These are phyloP conservation scores for Cyclopterus lumpus DNA, from an alignment of 2,797 vertebrate species.

Conservation along the genomic window DNA sequence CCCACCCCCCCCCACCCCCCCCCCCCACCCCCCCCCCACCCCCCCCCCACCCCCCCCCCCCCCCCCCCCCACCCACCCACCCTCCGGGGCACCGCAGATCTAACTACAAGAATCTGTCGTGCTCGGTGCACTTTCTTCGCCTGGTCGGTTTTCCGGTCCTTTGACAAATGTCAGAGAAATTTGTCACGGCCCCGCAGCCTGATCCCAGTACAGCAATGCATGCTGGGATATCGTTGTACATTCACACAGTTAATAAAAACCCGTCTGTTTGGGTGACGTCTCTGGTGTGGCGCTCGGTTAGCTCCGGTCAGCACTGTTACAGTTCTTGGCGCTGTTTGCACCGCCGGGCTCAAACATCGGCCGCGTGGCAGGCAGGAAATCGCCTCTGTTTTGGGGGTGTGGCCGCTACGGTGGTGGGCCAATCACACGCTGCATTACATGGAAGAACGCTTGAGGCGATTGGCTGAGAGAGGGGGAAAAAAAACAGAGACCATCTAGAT, in stretches of 20 bases:
- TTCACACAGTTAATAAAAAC: not conserved
- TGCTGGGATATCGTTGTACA: not conserved
- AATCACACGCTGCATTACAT: not conserved
- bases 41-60: conserved; percentile 53
- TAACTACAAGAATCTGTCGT: conserved; percentile 49
- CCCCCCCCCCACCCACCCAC: conserved; percentile 53
- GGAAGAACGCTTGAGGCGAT: not conserved
- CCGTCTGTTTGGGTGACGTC: not conserved
- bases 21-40: conserved; percentile 58
- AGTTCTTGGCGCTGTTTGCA: no score
- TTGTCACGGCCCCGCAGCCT: conserved; percentile 1
- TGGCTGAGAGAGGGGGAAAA: no score
- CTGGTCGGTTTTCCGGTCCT: conserved; percentile 36
- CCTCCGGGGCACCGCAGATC: conserved; percentile 50
- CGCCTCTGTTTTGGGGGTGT: not conserved
- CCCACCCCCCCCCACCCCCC: conserved; percentile 47
- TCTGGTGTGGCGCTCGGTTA: not conserved
- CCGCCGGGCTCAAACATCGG: no score
- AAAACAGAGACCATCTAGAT: not conserved
- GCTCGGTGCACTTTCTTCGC: conserved; percentile 34
- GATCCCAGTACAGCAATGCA: not conserved
- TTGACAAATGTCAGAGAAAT: conserved; percentile 41
- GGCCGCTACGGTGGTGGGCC: not conserved
- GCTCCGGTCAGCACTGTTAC: no score
- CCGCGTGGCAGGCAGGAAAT: no score